Evolutionary conservation across 37 sponge, comb jelly and placozoan genomes (phyloP).

Genomic region (Haliclona indistincta): DNA sequence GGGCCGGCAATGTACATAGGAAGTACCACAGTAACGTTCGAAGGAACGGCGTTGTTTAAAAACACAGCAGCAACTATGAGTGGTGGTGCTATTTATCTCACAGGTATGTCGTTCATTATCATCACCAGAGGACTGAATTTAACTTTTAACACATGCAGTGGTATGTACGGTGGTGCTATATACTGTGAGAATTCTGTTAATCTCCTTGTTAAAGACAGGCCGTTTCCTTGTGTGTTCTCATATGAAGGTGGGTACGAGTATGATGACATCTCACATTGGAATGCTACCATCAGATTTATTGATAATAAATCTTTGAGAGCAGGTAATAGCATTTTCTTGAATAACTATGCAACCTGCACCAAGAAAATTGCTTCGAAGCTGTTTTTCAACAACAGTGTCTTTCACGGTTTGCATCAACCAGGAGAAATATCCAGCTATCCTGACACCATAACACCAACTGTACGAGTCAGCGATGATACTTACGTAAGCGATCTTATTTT

Average conservation of each 20-base stretch:
- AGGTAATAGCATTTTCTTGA: neutral
- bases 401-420: neutral
- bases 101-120: neutral
- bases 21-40: neutral
- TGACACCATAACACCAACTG: neutral
- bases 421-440: neutral
- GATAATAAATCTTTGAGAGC: neutral
- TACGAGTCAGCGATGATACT: neutral
- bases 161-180: neutral
- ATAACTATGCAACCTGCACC: neutral
- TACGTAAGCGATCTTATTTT: neutral
- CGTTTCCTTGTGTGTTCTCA: neutral
- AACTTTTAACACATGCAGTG: neutral
- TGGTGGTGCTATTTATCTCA: neutral
- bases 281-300: neutral
- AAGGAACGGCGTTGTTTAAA: neutral
- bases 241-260: neutral
- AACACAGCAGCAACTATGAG: neutral
- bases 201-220: neutral
- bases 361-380: neutral
- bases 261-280: neutral
- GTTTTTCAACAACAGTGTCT: neutral
- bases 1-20: neutral
- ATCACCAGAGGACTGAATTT: neutral
- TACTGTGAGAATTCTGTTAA: neutral